These are phyloP conservation scores for Cynodonichthys magdalenae DNA, from an alignment of 2,797 vertebrate species.

Conservation along the genomic window DNA sequence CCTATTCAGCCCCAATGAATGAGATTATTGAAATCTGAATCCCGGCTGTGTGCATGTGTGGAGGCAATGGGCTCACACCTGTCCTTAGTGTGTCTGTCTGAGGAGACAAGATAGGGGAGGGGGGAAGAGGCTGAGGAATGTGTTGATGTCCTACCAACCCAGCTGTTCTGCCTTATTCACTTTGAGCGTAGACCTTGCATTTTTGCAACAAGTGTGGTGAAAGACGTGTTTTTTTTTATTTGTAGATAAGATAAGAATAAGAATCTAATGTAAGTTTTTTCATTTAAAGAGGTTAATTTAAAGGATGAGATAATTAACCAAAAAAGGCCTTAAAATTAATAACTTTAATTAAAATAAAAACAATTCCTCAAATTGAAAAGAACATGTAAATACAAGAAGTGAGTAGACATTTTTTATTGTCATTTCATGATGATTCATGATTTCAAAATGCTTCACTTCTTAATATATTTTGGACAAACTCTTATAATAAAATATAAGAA, in stretches of 20 bases:
- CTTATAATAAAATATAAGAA: no score
- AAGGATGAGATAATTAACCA: not conserved
- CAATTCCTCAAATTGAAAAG: not conserved
- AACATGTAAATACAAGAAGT: not conserved
- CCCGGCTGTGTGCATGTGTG: slow-evolving; percentile 57
- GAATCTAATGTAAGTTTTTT: not conserved
- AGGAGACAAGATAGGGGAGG: slow-evolving; percentile 52
- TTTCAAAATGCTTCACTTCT: no score
- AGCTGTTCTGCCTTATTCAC: slow-evolving; percentile 52
- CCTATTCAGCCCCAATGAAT: slow-evolving; percentile 73
- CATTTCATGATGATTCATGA: no score
- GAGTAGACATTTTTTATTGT: not conserved
- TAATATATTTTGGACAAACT: no score
- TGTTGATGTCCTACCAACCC: slow-evolving; percentile 50
- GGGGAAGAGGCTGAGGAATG: slow-evolving; percentile 47
- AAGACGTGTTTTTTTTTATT: no score
- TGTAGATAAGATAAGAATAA: not conserved
- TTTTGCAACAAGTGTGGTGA: no score
- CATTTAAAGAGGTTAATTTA: not conserved
- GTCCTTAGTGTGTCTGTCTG: slow-evolving; percentile 58
- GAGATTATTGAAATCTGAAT: slow-evolving; percentile 75
- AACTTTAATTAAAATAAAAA: slow-evolving; percentile 10
- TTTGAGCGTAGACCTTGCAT: not conserved
- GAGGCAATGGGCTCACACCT: slow-evolving; percentile 70
- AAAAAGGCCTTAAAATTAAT: not conserved